A percentile compares a stretch with the other conserved stretches of the same genome.
phyloP scores from a whole-genome alignment of 2,888 invertebrate genomes.

The Meiosimyza decipiens region DNA sequence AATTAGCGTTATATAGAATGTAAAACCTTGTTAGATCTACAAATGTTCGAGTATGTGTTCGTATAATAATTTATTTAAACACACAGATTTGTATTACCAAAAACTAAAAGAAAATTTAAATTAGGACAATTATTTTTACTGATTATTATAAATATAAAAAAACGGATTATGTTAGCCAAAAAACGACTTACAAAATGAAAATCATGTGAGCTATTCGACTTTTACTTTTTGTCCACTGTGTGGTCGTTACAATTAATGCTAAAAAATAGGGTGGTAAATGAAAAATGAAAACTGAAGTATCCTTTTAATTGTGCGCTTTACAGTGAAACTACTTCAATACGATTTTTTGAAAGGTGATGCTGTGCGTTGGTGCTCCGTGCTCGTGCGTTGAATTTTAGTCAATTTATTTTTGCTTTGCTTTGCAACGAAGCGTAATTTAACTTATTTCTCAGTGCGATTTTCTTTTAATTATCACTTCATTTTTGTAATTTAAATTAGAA shows the following conservation, averaged over 20 bases:
- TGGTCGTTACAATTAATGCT: neutral
- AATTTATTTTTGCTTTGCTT: constrained; percentile 9
- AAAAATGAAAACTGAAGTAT: neutral
- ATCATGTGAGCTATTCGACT: no score
- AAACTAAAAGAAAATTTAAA: no score
- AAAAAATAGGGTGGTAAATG: neutral
- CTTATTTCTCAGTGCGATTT: neutral
- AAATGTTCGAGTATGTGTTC: no score
- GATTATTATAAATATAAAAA: no score
- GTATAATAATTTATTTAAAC: no score
- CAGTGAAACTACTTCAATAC: constrained; percentile 23
- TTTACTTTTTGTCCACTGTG: neutral
- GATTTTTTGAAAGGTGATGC: constrained; percentile 8
- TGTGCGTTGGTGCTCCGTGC: constrained; percentile 36
- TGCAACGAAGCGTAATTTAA: constrained; percentile 17
- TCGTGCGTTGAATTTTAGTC: constrained; percentile 26
- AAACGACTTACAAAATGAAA: no score
- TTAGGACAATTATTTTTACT: no score
- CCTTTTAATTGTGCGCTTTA: constrained; percentile 27
- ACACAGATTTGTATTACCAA: no score
- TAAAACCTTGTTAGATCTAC: no score
- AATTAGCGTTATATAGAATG: no score
- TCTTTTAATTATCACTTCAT: neutral
- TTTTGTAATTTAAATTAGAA: neutral
- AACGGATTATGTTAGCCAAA: no score